These are phyloP conservation scores for Saccostrea cuccullata DNA, from an alignment of 1,140 invertebrate genomes.

Conservation along the genomic window DNA sequence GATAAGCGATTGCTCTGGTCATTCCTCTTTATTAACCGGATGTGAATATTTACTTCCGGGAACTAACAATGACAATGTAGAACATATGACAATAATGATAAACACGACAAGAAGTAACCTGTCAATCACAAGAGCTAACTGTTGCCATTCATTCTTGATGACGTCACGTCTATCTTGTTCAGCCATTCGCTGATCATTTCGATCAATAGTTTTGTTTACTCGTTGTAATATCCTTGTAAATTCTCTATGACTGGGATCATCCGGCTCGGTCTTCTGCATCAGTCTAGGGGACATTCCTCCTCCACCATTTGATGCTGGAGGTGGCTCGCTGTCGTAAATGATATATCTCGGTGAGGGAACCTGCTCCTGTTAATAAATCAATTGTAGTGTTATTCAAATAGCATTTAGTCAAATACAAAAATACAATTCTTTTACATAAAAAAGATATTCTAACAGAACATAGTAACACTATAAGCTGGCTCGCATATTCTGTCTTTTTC, in stretches of 20 bases:
- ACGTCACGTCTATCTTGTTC: conserved; percentile 85
- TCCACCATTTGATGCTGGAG: conserved; percentile 65
- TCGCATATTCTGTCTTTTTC: too few species aligned
- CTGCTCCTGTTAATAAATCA: conserved; percentile 58
- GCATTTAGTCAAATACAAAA: too few species aligned
- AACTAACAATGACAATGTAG: conserved; percentile 72
- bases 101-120: conserved; percentile 85
- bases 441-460: too few species aligned
- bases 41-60: conserved; percentile 63
- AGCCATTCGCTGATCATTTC: conserved; percentile 84
- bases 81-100: conserved; percentile 81
- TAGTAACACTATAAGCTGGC: too few species aligned
- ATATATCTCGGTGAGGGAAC: conserved; percentile 72
- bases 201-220: conserved; percentile 86
- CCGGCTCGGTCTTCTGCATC: conserved; percentile 56
- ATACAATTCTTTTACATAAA: too few species aligned
- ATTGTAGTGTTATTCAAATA: background rate
- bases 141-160: conserved; percentile 87
- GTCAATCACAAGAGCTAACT: conserved; percentile 86
- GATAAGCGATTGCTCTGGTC: background rate
- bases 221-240: conserved; percentile 84
- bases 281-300: conserved; percentile 73
- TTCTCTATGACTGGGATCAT: conserved; percentile 82
- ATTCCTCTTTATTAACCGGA: background rate
- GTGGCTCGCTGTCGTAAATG: conserved; percentile 63